Evolutionary conservation across 2,888 invertebrate genomes (phyloP), one percentile per base, ranked within the genome.

Genomic region (Brassicogethes aeneus): DNA sequence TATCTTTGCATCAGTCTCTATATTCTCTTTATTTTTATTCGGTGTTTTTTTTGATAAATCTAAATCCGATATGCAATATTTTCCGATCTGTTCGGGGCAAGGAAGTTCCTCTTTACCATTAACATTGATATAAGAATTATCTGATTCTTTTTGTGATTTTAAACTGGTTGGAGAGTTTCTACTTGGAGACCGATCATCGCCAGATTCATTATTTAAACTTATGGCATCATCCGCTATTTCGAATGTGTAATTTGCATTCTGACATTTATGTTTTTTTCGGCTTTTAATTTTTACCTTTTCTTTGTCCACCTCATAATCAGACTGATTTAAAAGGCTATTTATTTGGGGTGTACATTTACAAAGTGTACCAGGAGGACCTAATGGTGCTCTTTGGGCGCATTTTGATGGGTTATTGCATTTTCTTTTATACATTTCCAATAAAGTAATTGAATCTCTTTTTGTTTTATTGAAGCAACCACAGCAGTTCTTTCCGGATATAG

Each of bases 21-120:
- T 44, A 29, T 41, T 49, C 14, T 43, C 43, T 37, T 51, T 54
- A 42, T 41, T 45, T 46, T 17, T 45, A 33, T 36, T 33, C 12
- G 12, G 8, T 12, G 17, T 39, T 2, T 34, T 36, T 10, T 43
- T 38, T 16, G 32, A 8, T n/a, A n/a, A n/a, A n/a, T n/a, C n/a
- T n/a, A n/a, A n/a, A 16, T 41, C 37, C 1, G 53, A 50, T 46
- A 54, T 52, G 47, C 45, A 52, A 44, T 51, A 60, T 48, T 64
- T 62, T 32, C 62, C 57, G 40, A 63, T 62, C 49, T 70, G 68
- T 51, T 72, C 68, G 17, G 62, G 62, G 40, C 75, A 73, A 1
- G 84, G 82, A 51, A 82, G 64, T 66, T 85, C 85, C 62, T 84
- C 85, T 58, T 76, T 78, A 10, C 83, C 84, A 51, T 81, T 76